Evolutionary conservation across 2,797 vertebrate genomes (phyloP).

Genomic region (Danio choprae): DNA sequence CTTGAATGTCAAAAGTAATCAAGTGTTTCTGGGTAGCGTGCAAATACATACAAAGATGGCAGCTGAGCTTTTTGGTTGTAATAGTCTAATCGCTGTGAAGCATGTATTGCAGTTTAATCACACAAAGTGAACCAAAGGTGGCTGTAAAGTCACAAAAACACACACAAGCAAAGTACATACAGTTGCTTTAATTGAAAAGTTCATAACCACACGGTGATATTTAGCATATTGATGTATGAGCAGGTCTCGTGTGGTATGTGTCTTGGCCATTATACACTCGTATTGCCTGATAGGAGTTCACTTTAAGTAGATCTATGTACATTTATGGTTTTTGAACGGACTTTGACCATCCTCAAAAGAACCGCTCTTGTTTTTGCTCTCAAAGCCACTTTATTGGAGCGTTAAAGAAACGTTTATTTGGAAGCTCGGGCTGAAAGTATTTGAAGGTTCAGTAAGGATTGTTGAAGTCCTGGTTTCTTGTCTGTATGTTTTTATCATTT

Average conservation of each 20-base stretch:
- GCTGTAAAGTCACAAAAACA: too few relatives aligned
- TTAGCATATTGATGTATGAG: not conserved
- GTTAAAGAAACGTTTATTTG: not conserved
- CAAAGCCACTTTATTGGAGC: not conserved
- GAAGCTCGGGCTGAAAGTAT: not conserved
- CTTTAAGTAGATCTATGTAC: conserved; percentile 25
- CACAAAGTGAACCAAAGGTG: too few relatives aligned
- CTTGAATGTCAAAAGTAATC: too few relatives aligned
- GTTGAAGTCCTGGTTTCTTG: conserved; percentile 50
- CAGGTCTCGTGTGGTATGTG: not conserved
- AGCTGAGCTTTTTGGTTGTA: too few relatives aligned
- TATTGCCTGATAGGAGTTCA: conserved; percentile 15
- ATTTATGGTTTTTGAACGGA: conserved; percentile 48
- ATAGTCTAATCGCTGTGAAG: too few relatives aligned
- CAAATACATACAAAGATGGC: too few relatives aligned
- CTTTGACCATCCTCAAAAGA: conserved; percentile 47
- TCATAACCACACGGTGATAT: not conserved
- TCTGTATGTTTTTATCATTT: conserved; percentile 50
- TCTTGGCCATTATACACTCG: conserved; percentile 3
- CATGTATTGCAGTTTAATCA: too few relatives aligned
- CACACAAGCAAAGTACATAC: too few relatives aligned
- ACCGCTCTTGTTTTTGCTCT: not conserved
- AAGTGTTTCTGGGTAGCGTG: too few relatives aligned
- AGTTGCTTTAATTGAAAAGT: not conserved
- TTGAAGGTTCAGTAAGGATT: conserved; percentile 31